These are phyloP conservation scores for Zonitis immaculata DNA, from an alignment of 2,888 invertebrate species.

Conservation along the genomic window DNA sequence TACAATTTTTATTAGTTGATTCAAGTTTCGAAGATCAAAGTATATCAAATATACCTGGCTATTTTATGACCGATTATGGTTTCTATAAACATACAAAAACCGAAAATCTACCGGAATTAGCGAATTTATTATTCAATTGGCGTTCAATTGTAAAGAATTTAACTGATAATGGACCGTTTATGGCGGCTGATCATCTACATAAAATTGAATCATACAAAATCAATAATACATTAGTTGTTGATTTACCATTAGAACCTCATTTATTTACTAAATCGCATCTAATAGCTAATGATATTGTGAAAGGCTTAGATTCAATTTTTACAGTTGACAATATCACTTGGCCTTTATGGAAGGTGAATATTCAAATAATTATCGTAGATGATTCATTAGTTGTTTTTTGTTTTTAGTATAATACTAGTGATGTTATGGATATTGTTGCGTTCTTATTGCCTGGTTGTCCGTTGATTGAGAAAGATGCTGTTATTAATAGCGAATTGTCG, in stretches of 20 bases:
- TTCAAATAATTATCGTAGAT: too few relatives aligned
- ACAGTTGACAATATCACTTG: slow-evolving; percentile 44
- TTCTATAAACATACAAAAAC: slow-evolving; percentile 64
- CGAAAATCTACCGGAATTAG: slow-evolving; percentile 58
- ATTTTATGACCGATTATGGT: slow-evolving; percentile 54
- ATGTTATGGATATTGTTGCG: slow-evolving; percentile 61
- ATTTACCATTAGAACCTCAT: slow-evolving; percentile 43
- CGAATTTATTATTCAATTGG: slow-evolving; percentile 60
- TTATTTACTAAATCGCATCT: slow-evolving; percentile 35
- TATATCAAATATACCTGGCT: slow-evolving; percentile 34
- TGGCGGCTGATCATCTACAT: slow-evolving; percentile 41
- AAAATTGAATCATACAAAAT: slow-evolving; percentile 40
- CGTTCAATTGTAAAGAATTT: slow-evolving; percentile 56
- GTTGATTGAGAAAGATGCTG: slow-evolving; percentile 31
- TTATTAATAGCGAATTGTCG: slow-evolving; percentile 43
- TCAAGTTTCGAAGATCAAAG: slow-evolving; percentile 52
- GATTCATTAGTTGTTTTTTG: too few relatives aligned
- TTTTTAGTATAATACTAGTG: slow-evolving; percentile 31
- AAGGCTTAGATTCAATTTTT: slow-evolving; percentile 36
- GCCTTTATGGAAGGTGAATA: slow-evolving; percentile 53
- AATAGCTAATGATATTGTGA: slow-evolving; percentile 27
- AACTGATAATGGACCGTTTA: slow-evolving; percentile 46
- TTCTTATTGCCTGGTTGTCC: slow-evolving; percentile 78
- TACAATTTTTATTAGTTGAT: slow-evolving; percentile 63
- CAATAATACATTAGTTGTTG: slow-evolving; percentile 42